Base-by-base conservation (phyloP, 1,140 invertebrate species). In the Laupala kohalensis region DNA sequence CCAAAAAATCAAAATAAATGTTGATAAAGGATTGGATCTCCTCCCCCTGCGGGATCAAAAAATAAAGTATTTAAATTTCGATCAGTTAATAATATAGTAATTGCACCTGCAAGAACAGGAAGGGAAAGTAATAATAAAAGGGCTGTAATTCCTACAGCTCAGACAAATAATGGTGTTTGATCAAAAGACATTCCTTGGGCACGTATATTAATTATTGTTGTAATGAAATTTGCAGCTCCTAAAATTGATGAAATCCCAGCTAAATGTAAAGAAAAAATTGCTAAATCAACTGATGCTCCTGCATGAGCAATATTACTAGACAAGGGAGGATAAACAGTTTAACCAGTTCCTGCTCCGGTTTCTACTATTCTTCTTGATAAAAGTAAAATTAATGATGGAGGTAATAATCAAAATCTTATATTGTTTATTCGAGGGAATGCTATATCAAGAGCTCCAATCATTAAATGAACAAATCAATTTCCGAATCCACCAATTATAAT, bases 1-100 rank as follows among this genome's bases (percentile, higher is more conserved):
- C 89, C 88, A 86, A 90, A 91, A 81, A 91, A 90, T 85, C 87
- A 90, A 84, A 92, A 91, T 83, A 91, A 82, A 79, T 92, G 89
- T 85, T 91, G 90, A 76, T 86, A 91, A 76, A 90, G 74, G 81
- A 90, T 84, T 66, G 88, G 87, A 75, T 90, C 87, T 68, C 88
- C 88, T 28, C 87, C 87, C 72, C 86, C 87, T 15, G 80, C 77
- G 29, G 86, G 86, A 73, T 89, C 84, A 84, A 89, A 90, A 79
- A n/a, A n/a, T n/a, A n/a, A n/a, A n/a, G n/a, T n/a, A n/a, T n/a
- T 88, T 78, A 90, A 78, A 80, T 90, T 89, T 77, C 86, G 87
- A 81, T 90, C 87, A 24, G 84, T 84, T 79, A 91, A 79, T 74
- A 91, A 74, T 83, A 90, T 91, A 29, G 88, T 90, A 81, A 90